Evolutionary conservation across 2,113 vertebrate genomes (phyloP).

Genomic region (Proterorhinus semilunaris): DNA sequence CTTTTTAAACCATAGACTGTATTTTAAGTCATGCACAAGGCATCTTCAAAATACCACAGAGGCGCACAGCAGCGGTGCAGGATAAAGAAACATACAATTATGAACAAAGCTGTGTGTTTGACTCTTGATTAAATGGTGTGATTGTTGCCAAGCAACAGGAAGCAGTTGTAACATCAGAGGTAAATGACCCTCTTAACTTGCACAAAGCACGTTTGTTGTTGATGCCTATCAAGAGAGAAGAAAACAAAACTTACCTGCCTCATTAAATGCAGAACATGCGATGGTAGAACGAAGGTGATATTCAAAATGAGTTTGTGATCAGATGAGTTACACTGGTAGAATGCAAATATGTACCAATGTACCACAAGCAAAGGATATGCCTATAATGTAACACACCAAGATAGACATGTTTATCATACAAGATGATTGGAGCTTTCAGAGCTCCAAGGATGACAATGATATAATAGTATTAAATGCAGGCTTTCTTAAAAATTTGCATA

Average conservation of each 20-base stretch:
- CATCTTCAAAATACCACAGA: slow-evolving; percentile 34
- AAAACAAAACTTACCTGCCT: slow-evolving; percentile 4
- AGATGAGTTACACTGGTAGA: neutral
- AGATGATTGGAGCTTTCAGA: too few species aligned
- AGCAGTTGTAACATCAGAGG: slow-evolving; percentile 33
- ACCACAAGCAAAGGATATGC: neutral
- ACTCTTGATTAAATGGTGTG: slow-evolving; percentile 37
- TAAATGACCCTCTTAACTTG: slow-evolving; percentile 26
- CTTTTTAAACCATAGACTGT: slow-evolving; percentile 20
- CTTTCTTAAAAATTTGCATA: neutral
- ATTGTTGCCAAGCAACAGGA: slow-evolving; percentile 63
- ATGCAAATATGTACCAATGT: neutral
- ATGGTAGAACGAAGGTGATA: neutral
- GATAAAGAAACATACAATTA: slow-evolving; percentile 29
- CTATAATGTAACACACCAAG: neutral
- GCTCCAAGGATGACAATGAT: too few species aligned
- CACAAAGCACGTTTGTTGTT: slow-evolving; percentile 29
- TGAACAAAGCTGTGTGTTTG: slow-evolving; percentile 32
- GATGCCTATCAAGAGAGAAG: slow-evolving; percentile 28
- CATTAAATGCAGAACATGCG: neutral
- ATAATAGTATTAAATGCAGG: neutral
- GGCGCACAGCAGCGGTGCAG: slow-evolving; percentile 15
- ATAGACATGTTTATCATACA: too few species aligned
- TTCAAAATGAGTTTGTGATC: slow-evolving; percentile 3
- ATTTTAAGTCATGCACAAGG: slow-evolving; percentile 60